Percentiles rank a stretch among this genome's conserved stretches.
Evolutionary conservation across 2,113 vertebrate species (phyloP).

Genomic region (Syngnathoides biaculeatus): DNA sequence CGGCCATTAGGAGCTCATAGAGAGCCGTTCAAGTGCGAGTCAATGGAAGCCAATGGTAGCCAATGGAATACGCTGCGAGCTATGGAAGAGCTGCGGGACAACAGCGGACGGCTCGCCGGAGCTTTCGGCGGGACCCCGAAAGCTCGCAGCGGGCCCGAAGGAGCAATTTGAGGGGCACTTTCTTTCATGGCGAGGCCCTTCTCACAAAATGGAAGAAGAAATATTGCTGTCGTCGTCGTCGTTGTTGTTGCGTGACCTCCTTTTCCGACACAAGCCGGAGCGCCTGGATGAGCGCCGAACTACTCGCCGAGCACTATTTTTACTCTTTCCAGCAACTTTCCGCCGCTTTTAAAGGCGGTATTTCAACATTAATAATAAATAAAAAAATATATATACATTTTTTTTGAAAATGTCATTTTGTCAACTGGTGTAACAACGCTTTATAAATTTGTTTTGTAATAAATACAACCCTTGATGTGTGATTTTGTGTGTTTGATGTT

Average conservation of each 20-base stretch:
- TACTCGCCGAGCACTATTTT: conserved; percentile 42
- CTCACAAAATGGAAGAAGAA: conserved; percentile 89
- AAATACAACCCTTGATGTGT: conserved; percentile 37
- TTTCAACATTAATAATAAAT: background rate
- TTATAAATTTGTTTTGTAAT: conserved; percentile 47
- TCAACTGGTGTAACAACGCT: background rate
- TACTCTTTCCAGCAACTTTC: conserved; percentile 42
- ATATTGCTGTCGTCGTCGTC: conserved; percentile 74
- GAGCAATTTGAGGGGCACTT: conserved; percentile 84
- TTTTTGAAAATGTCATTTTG: background rate
- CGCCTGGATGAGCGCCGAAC: conserved; percentile 74
- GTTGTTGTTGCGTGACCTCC: conserved; percentile 72
- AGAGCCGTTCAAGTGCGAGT: conserved; percentile 25
- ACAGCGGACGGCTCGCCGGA: conserved; percentile 64
- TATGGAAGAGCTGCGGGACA: conserved; percentile 73
- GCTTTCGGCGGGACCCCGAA: conserved; percentile 59
- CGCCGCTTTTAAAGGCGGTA: conserved; percentile 39
- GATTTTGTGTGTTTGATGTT: conserved; percentile 47
- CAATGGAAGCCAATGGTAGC: conserved; percentile 49
- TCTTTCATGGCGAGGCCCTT: conserved; percentile 83
- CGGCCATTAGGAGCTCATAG: conserved; percentile 87
- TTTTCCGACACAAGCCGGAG: conserved; percentile 77
- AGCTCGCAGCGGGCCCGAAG: conserved; percentile 67
- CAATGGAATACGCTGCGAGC: conserved; percentile 74
- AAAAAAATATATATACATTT: background rate